Conservation (phyloP, 1,140 invertebrate species). For the Helicoverpa armigera region DNA sequence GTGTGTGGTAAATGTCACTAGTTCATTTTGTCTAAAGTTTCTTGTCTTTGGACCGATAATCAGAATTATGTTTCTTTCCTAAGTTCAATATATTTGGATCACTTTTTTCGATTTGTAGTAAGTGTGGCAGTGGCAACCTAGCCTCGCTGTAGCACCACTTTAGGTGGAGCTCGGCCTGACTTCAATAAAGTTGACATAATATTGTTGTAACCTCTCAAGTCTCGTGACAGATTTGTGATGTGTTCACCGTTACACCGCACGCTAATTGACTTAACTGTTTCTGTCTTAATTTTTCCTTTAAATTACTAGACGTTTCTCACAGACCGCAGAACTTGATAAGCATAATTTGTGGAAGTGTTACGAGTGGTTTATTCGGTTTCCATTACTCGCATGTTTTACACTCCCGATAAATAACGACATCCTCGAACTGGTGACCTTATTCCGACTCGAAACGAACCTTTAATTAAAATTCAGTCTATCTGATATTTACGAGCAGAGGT, state of each 20-base stretch:
- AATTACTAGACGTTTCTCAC: conserved; percentile 36
- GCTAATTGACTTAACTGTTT: conserved; percentile 45
- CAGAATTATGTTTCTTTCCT: too few species aligned
- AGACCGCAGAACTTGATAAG: conserved; percentile 15
- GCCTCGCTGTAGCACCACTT: not conserved
- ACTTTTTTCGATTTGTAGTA: not conserved
- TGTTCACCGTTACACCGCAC: conserved; percentile 53
- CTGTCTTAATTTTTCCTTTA: conserved; percentile 28
- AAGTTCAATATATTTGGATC: not conserved
- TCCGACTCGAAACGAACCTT: not conserved
- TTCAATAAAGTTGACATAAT: conserved; percentile 59
- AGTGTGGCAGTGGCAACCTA: not conserved
- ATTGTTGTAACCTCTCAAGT: conserved; percentile 39
- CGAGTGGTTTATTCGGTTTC: not conserved
- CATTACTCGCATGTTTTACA: not conserved
- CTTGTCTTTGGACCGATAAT: too few species aligned
- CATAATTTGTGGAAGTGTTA: conserved; percentile 24
- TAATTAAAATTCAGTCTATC: conserved; percentile 27
- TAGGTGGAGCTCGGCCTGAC: not conserved
- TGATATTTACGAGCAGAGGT: conserved; percentile 5
- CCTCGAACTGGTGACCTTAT: conserved; percentile 28
- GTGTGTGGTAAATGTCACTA: too few species aligned
- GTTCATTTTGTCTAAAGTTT: too few species aligned
- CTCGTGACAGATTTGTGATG: conserved; percentile 51
- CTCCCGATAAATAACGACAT: conserved; percentile 21